Conservation (phyloP, 1,140 invertebrate species). For the Listronotus oregonensis region DNA sequence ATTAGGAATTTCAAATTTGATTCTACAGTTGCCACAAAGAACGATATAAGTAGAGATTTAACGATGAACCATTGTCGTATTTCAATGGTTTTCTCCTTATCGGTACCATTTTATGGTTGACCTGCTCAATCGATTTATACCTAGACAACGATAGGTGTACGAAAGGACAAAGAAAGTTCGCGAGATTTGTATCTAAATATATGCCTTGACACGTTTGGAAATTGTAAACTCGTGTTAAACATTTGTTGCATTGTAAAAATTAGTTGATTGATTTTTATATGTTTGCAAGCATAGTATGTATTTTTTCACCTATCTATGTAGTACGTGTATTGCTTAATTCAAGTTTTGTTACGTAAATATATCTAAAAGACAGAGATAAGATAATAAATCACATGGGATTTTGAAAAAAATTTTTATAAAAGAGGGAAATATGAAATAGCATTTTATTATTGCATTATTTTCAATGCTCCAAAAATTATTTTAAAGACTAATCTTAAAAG, state of each 20-base stretch:
- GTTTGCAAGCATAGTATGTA: too few relatives aligned
- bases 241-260: slow-evolving; percentile 15
- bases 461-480: too few relatives aligned
- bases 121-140: slow-evolving; percentile 35
- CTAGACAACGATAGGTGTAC: slow-evolving; percentile 32
- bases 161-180: slow-evolving; percentile 29
- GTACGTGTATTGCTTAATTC: too few relatives aligned
- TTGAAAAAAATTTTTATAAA: too few relatives aligned
- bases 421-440: too few relatives aligned
- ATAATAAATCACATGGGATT: too few relatives aligned
- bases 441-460: too few relatives aligned
- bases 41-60: slow-evolving; percentile 25
- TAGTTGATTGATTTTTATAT: too few relatives aligned
- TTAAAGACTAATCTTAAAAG: too few relatives aligned
- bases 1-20: slow-evolving; percentile 33
- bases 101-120: slow-evolving; percentile 33
- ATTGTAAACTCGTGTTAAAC: slow-evolving; percentile 35
- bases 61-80: slow-evolving; percentile 29
- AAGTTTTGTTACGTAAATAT: too few relatives aligned
- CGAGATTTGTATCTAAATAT: slow-evolving; percentile 36
- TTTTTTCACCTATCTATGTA: too few relatives aligned
- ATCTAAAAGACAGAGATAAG: too few relatives aligned
- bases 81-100: slow-evolving; percentile 36
- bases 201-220: slow-evolving; percentile 35
- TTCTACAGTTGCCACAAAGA: slow-evolving; percentile 27